Evolutionary conservation across 2,888 invertebrate genomes (phyloP).

Genomic region (Disparrhopalites patrizii): DNA sequence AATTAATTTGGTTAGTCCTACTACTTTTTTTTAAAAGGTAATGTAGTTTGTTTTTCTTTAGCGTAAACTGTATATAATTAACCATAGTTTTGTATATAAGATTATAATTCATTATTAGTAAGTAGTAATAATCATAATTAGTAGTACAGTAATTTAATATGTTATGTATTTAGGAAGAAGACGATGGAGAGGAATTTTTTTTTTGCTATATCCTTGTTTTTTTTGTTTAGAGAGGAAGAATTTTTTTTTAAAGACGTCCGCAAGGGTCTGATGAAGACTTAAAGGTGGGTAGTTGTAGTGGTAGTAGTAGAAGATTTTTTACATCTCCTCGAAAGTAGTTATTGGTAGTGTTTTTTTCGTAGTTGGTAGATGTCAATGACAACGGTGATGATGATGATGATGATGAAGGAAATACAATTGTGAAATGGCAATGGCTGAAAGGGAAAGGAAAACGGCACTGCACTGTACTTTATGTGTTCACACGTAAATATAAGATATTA

Average conservation of each 20-base stretch:
- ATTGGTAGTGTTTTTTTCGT: neutral
- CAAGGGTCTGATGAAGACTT: conserved; percentile 23
- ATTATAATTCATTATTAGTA: no score
- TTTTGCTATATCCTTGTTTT: conserved; percentile 27
- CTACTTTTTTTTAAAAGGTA: no score
- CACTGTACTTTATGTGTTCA: conserved; percentile 28
- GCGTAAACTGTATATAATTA: no score
- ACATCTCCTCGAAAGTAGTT: conserved; percentile 9
- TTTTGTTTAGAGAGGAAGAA: conserved; percentile 24
- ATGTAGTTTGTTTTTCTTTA: no score
- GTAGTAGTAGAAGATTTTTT: neutral
- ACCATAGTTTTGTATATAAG: no score
- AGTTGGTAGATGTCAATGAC: conserved; percentile 23
- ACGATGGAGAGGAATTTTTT: conserved; percentile 24
- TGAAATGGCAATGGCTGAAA: conserved; percentile 31
- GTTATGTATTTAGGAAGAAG: conserved; percentile 24
- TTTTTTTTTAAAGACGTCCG: conserved; percentile 27
- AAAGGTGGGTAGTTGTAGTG: conserved; percentile 6
- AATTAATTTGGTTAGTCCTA: no score
- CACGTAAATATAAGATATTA: no score
- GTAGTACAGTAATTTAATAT: no score
- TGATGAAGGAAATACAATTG: conserved; percentile 26
- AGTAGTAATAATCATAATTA: no score
- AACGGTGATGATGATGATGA: conserved; percentile 19
- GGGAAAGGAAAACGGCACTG: conserved; percentile 32